Conservation (phyloP, 2,113 vertebrate species). For the Columba livia region DNA sequence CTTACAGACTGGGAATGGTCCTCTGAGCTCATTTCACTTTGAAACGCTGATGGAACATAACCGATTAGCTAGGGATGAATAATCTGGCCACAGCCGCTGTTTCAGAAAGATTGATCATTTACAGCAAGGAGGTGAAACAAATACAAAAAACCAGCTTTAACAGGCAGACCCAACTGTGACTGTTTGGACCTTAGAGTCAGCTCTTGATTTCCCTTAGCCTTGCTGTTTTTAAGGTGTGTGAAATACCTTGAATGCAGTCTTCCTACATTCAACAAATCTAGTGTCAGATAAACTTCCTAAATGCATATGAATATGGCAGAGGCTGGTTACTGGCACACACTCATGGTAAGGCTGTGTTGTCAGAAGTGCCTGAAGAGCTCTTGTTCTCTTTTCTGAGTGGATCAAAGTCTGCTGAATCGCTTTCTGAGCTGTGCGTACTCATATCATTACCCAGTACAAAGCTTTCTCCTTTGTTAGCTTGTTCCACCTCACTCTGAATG, state of each 20-base stretch:
- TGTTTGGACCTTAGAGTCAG: not conserved
- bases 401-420: not conserved
- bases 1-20: not conserved
- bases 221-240: not conserved
- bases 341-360: not conserved
- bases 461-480: not conserved
- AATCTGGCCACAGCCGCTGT: too few species aligned
- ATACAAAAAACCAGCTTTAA: not conserved
- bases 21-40: not conserved
- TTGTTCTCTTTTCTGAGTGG: not conserved
- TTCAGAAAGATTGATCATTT: not conserved
- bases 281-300: not conserved
- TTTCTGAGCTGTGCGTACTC: constrained; percentile 50
- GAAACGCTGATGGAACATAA: not conserved
- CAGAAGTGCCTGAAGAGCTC: constrained; percentile 23
- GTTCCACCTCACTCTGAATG: not conserved
- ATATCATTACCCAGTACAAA: constrained; percentile 70
- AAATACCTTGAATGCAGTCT: not conserved
- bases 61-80: not conserved
- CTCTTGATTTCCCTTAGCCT: not conserved
- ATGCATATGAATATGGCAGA: not conserved
- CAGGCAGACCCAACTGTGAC: not conserved
- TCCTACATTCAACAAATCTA: not conserved
- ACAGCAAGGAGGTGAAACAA: not conserved
- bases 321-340: not conserved